phyloP scores from a whole-genome alignment of 2,113 vertebrate genomes.

The Taxidea taxus region DNA sequence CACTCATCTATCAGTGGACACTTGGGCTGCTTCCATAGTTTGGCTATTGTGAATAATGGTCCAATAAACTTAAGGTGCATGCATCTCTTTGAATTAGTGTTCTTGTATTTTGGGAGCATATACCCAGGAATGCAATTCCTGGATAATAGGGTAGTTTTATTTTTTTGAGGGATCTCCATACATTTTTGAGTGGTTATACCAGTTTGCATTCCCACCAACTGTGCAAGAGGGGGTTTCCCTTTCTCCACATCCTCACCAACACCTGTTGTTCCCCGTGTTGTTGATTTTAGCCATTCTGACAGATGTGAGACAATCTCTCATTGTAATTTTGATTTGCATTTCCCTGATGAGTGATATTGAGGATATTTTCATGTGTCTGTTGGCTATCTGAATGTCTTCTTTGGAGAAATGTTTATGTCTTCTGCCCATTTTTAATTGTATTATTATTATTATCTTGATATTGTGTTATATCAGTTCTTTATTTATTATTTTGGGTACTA shows the following conservation, averaged over 20 bases:
- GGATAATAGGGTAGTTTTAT: neutral
- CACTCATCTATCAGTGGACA: neutral
- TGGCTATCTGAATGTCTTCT: neutral
- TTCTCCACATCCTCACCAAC: neutral
- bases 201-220: neutral
- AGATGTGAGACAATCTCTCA: neutral
- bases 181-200: neutral
- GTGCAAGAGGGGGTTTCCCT: neutral
- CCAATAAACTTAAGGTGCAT: neutral
- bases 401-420: neutral
- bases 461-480: neutral
- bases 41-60: neutral
- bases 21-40: neutral
- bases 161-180: neutral
- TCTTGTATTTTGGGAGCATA: neutral
- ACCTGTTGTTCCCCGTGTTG: neutral
- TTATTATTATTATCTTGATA: neutral
- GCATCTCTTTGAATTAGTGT: neutral
- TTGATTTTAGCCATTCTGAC: neutral
- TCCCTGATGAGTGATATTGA: neutral
- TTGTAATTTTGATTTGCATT: neutral
- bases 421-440: neutral
- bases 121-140: neutral
- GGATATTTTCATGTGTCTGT: neutral
- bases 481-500: neutral